phyloP scores from a whole-genome alignment of 2,797 vertebrate genomes.

The Betta splendens region DNA sequence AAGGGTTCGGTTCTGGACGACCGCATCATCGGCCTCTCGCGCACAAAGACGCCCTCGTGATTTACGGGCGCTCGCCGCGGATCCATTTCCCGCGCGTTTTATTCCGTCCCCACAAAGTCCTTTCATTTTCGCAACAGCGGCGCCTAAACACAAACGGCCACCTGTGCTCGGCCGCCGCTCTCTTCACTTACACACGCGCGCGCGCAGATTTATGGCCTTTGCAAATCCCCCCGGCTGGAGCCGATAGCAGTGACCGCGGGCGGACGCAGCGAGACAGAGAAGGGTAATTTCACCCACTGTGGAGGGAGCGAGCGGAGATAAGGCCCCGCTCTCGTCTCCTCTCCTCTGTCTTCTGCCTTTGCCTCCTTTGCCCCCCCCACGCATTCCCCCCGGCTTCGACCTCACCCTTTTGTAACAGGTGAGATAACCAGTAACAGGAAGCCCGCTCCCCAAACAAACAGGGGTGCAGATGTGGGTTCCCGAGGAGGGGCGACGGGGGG shows the following conservation, averaged over 20 bases:
- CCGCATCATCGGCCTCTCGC: neutral
- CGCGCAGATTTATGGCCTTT: conserved; percentile 59
- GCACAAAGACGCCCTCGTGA: neutral
- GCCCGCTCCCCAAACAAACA: conserved; percentile 26
- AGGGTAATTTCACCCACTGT: conserved; percentile 69
- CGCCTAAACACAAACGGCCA: conserved; percentile 40
- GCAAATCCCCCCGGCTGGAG: conserved; percentile 55
- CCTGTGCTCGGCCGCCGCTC: too few species aligned
- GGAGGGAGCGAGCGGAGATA: conserved; percentile 66
- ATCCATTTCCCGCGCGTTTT: conserved; percentile 48
- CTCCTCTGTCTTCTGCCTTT: conserved; percentile 8
- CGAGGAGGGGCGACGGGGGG: conserved; percentile 10
- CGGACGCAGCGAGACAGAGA: conserved; percentile 60
- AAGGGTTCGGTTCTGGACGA: conserved; percentile 12
- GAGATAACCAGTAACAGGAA: conserved; percentile 37
- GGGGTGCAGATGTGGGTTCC: conserved; percentile 1
- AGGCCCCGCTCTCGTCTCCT: conserved; percentile 35
- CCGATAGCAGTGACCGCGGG: conserved; percentile 62
- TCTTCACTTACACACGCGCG: conserved; percentile 15
- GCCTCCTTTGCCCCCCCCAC: conserved; percentile 5
- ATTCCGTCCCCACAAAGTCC: conserved; percentile 49
- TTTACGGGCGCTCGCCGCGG: conserved; percentile 28
- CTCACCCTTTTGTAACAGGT: conserved; percentile 10
- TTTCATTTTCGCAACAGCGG: conserved; percentile 51
- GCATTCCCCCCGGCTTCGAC: too few species aligned